A percentile compares a stretch with the other conserved stretches of the same genome.
These are phyloP conservation scores for Atherinosoma microstoma DNA, from an alignment of 2,797 vertebrate genomes.

Conservation along the genomic window DNA sequence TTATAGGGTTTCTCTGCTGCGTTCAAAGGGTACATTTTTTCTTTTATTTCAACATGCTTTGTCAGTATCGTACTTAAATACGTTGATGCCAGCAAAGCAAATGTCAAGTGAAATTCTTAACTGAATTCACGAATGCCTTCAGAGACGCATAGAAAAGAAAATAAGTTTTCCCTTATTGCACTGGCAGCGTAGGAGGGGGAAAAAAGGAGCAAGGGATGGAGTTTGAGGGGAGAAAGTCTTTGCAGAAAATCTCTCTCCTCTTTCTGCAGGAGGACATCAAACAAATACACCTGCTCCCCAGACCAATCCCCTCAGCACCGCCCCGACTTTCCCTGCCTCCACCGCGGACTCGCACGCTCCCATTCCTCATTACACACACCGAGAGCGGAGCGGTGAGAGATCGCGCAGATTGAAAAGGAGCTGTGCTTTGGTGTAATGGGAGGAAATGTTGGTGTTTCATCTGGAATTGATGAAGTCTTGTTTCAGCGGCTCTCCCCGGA, in stretches of 20 bases:
- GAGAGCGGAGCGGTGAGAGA: conserved; percentile 73
- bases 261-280: conserved; percentile 69
- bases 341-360: conserved; percentile 55
- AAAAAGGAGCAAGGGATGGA: conserved; percentile 36
- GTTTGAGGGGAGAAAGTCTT: conserved; percentile 53
- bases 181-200: conserved; percentile 13
- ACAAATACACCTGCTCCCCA: conserved; percentile 74
- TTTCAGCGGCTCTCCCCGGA: conserved; percentile 78
- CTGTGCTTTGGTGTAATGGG: conserved; percentile 79
- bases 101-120: conserved; percentile 18
- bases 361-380: conserved; percentile 77
- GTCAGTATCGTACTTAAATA: not conserved
- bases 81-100: not conserved
- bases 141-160: conserved; percentile 14
- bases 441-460: conserved; percentile 88
- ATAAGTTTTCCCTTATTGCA: conserved; percentile 6
- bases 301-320: conserved; percentile 71
- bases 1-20: not conserved
- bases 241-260: conserved; percentile 57
- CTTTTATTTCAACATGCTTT: not conserved
- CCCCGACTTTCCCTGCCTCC: conserved; percentile 62
- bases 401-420: conserved; percentile 68
- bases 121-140: conserved; percentile 18
- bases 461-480: conserved; percentile 88
- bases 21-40: not conserved